Percentiles rank a stretch among this genome's conserved stretches.
Conservation (phyloP, 2,113 vertebrate species). For the human region DNA sequence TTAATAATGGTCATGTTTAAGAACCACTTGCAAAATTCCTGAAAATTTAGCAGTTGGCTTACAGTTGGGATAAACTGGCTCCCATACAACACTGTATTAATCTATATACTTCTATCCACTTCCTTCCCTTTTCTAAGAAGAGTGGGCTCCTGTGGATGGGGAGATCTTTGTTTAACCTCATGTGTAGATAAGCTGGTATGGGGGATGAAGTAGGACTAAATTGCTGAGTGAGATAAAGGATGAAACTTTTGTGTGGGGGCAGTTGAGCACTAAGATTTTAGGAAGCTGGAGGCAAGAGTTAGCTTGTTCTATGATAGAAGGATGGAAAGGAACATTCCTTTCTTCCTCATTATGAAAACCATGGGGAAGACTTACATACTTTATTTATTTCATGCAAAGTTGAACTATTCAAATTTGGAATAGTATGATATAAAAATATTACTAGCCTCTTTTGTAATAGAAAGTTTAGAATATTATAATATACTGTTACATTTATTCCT, state of each 20-base stretch:
- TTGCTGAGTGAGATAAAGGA: neutral
- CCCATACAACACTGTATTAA: neutral
- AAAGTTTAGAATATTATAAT: neutral
- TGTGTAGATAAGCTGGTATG: neutral
- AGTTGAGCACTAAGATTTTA: neutral
- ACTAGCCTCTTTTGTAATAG: neutral
- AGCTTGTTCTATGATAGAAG: neutral
- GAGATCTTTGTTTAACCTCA: neutral
- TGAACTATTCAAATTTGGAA: neutral
- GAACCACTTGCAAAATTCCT: neutral
- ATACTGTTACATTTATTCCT: neutral
- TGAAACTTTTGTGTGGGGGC: neutral
- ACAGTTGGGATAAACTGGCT: neutral
- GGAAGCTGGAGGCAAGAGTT: neutral
- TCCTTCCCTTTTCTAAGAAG: neutral
- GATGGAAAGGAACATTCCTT: neutral
- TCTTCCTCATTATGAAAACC: neutral
- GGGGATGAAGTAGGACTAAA: neutral
- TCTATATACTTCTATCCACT: neutral
- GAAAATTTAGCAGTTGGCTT: neutral
- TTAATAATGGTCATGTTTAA: neutral
- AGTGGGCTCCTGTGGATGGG: neutral
- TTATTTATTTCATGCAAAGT: neutral
- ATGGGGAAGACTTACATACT: neutral
- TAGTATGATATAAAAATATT: neutral